These are phyloP conservation scores for Goniozus legneri DNA, from an alignment of 1,140 invertebrate species.

Conservation along the genomic window DNA sequence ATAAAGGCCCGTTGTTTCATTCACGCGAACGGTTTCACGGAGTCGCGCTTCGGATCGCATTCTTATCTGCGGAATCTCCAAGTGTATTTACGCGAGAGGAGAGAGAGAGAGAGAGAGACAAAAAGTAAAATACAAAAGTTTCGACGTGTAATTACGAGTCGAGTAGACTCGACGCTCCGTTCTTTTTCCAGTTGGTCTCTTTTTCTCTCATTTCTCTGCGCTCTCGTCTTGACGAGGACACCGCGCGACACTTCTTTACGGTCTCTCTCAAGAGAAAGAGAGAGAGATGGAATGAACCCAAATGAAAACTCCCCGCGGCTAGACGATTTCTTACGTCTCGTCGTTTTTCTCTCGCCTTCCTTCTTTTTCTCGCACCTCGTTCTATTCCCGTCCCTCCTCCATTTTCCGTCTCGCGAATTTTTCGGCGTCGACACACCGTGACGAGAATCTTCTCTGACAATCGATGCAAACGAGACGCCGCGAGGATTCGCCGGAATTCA, in stretches of 20 bases:
- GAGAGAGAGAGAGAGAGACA: constrained; percentile 23
- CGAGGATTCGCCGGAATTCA: too few relatives aligned
- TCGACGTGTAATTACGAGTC: neutral
- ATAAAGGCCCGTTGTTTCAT: too few relatives aligned
- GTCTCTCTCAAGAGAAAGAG: too few relatives aligned
- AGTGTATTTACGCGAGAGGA: too few relatives aligned
- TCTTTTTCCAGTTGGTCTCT: neutral
- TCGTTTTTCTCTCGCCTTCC: neutral
- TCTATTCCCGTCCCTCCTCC: neutral
- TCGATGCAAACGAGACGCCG: too few relatives aligned
- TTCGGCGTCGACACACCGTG: neutral
- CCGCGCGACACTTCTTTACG: too few relatives aligned
- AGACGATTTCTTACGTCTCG: neutral
- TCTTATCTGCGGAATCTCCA: too few relatives aligned
- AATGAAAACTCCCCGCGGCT: neutral
- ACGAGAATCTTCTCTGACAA: too few relatives aligned
- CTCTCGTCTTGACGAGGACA: neutral
- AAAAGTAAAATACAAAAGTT: neutral
- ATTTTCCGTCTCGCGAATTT: neutral
- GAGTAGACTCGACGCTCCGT: neutral
- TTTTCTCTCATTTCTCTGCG: too few relatives aligned
- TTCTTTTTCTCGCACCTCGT: neutral
- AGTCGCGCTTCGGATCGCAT: too few relatives aligned
- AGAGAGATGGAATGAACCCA: neutral
- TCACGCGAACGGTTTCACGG: too few relatives aligned